A percentile compares a stretch with the other conserved stretches of the same genome.
Conservation (phyloP, 2,888 invertebrate genomes). For the Peribatodes rhomboidaria region DNA sequence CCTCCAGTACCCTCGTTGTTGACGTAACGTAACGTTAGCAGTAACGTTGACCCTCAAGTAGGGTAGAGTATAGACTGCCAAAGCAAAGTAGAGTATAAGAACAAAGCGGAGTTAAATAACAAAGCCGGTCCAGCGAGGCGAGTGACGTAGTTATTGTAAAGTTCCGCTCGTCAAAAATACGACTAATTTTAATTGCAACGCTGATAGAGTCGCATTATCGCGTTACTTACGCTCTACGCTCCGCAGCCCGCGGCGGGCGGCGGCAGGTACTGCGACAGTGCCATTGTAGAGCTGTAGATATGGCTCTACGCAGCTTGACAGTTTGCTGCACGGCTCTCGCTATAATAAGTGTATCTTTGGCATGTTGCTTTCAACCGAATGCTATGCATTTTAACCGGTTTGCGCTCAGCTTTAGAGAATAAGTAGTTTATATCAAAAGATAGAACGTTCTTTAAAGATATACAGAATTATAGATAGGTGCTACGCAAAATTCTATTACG, state of each 20-base stretch:
- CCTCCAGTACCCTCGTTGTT: no score
- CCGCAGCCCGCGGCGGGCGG: conserved; percentile 39
- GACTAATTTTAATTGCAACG: conserved; percentile 75
- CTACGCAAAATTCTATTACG: no score
- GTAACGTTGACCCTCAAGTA: not conserved
- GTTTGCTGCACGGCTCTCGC: no score
- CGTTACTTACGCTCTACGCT: conserved; percentile 61
- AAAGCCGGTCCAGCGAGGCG: conserved; percentile 55
- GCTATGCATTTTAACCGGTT: no score
- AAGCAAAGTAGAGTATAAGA: conserved; percentile 1
- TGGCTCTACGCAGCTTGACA: no score
- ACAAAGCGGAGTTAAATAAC: conserved; percentile 30
- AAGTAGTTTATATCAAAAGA: no score
- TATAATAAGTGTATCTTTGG: no score
- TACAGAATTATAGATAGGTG: no score
- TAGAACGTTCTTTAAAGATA: no score
- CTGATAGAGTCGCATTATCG: conserved; percentile 65
- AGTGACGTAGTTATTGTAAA: conserved; percentile 64
- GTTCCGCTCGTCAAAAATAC: conserved; percentile 69
- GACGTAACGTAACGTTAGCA: not conserved
- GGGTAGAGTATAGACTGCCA: not conserved
- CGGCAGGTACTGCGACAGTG: not conserved
- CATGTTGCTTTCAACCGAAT: no score
- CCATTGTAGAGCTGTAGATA: not conserved
- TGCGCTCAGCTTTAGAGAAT: no score